A percentile compares a stretch with the other conserved stretches of the same genome.
Evolutionary conservation across 2,888 invertebrate species (phyloP).

Genomic region (Norana najaformis): DNA sequence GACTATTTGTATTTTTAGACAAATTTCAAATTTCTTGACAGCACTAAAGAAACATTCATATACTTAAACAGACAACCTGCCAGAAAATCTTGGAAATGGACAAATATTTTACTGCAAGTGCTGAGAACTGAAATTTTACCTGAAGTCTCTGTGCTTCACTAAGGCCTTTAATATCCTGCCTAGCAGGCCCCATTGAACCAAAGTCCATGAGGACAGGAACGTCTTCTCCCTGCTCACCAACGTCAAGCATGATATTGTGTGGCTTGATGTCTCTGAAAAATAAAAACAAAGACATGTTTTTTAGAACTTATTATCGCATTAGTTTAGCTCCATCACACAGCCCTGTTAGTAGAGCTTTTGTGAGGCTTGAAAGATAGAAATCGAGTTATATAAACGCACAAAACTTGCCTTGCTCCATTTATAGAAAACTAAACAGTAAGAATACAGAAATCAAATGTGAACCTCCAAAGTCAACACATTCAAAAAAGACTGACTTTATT

Average conservation of each 20-base stretch:
- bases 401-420: no score
- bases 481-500: no score
- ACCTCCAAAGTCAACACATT: no score
- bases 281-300: background rate
- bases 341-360: no score
- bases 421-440: no score
- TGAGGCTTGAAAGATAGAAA: no score
- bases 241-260: conserved; percentile 78
- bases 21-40: background rate
- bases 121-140: conserved; percentile 45
- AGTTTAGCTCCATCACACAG: no score
- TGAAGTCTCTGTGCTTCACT: conserved; percentile 60
- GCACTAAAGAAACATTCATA: background rate
- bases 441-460: no score
- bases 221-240: conserved; percentile 63
- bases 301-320: no score
- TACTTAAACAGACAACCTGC: background rate
- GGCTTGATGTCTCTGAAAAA: conserved; percentile 77
- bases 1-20: background rate
- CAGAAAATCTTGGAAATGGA: background rate
- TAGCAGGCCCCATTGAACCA: conserved; percentile 66
- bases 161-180: conserved; percentile 59
- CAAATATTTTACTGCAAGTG: background rate
- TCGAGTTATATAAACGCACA: no score
- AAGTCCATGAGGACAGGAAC: conserved; percentile 81